Evolutionary conservation across 2,888 invertebrate genomes (phyloP).

Genomic region (Drosophila prostipennis): DNA sequence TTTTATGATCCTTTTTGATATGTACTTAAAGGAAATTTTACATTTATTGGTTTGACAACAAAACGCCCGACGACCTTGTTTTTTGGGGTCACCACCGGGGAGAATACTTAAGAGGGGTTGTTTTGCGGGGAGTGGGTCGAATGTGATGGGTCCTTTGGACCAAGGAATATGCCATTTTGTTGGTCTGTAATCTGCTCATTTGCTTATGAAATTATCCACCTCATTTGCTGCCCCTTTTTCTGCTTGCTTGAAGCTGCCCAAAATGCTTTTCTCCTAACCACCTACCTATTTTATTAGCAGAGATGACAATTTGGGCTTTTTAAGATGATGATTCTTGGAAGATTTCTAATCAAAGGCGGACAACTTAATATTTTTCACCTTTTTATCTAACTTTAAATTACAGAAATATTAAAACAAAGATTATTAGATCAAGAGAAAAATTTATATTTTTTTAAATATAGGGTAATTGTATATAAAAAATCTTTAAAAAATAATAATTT

Average conservation of each 20-base stretch:
- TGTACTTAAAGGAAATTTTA: slow-evolving; percentile 78
- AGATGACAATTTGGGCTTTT: slow-evolving; percentile 10
- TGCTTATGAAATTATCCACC: slow-evolving; percentile 82
- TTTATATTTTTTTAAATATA: too few species aligned
- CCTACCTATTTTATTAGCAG: slow-evolving; percentile 1
- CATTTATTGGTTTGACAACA: slow-evolving; percentile 72
- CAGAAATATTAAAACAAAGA: too few species aligned
- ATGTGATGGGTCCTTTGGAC: slow-evolving; percentile 66
- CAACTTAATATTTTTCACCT: too few species aligned
- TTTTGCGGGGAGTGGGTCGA: slow-evolving; percentile 5
- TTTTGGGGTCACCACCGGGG: slow-evolving; percentile 31
- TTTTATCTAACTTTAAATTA: too few species aligned
- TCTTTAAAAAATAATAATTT: too few species aligned
- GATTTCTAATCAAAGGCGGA: too few species aligned
- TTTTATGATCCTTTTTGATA: slow-evolving; percentile 82
- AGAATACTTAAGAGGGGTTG: slow-evolving; percentile 36
- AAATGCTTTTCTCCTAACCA: neutral
- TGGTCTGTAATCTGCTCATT: slow-evolving; percentile 78
- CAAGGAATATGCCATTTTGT: slow-evolving; percentile 68
- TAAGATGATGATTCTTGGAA: too few species aligned
- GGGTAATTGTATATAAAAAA: too few species aligned
- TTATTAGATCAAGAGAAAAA: too few species aligned
- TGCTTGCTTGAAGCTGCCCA: slow-evolving; percentile 62
- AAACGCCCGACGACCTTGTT: slow-evolving; percentile 42
- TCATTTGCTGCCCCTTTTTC: slow-evolving; percentile 81